Evolutionary conservation across 2,797 vertebrate genomes (phyloP).

Genomic region (Notolepis coatsorum): DNA sequence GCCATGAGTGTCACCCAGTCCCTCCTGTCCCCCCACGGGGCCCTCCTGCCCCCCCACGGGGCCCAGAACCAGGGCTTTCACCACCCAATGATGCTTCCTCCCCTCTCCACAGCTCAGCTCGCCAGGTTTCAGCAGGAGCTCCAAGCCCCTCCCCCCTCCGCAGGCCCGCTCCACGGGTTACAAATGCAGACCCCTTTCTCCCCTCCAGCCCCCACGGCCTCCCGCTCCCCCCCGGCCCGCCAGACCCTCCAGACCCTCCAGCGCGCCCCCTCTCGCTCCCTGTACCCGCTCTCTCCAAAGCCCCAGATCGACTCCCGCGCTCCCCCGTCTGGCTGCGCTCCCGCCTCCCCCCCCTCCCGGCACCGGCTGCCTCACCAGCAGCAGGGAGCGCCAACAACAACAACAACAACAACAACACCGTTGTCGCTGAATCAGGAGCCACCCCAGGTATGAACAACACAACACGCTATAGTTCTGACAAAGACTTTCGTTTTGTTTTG

Average conservation of each 20-base stretch:
- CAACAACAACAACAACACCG: too few relatives aligned
- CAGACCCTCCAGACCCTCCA: conserved; percentile 27
- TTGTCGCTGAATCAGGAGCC: too few relatives aligned
- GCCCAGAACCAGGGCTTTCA: conserved; percentile 27
- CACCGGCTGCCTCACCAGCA: too few relatives aligned
- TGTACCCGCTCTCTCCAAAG: not conserved
- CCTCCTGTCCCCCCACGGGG: conserved; percentile 70
- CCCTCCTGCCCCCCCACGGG: conserved; percentile 45
- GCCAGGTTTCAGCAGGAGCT: conserved; percentile 20
- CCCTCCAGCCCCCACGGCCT: not conserved
- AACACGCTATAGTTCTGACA: too few relatives aligned
- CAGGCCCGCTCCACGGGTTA: conserved; percentile 32
- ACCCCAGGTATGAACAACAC: too few relatives aligned
- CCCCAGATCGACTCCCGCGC: too few relatives aligned
- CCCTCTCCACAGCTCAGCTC: not conserved
- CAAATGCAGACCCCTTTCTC: conserved; percentile 20
- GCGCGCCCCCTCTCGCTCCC: not conserved
- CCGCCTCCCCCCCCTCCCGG: not conserved
- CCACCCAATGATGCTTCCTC: conserved; percentile 9
- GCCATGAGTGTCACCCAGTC: conserved; percentile 92
- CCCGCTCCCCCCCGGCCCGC: conserved; percentile 9
- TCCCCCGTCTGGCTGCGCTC: not conserved
- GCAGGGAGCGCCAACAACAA: not conserved
- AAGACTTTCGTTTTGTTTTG: too few relatives aligned
- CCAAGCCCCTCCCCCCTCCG: not conserved